Evolutionary conservation across 2,888 invertebrate species (phyloP), one percentile per base, ranked within the genome.

Genomic region (Dermolepida albohirtum): DNA sequence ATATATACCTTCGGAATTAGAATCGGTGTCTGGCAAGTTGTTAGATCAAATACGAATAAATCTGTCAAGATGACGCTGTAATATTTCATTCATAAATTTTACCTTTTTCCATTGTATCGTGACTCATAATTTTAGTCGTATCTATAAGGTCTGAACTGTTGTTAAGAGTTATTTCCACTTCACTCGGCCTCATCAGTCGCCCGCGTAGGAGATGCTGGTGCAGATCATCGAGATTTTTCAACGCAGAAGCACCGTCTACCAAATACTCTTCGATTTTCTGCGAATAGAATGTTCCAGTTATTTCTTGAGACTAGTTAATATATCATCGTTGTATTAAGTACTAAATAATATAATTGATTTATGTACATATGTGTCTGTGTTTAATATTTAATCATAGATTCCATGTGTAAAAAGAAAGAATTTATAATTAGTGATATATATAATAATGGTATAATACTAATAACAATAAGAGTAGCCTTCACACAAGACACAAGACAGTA

Each of bases 221-320:
- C 54, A 91, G 84, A 74, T 87, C 86, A 69, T 89, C 88, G 80
- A 92, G 85, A 78, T 89, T 88, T 41, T 84, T 82, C 29, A 89
- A 80, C 0, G 88, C 87, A 47, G 86, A 83, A 62, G 86, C 85
- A 64, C 89, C 87, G 74, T 89, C 89, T 70, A 85, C 86, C 73
- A 86, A 84, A 77, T 90, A 92, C 75, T 89, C 88, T 77, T 92
- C 92, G 65, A 90, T 87, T 80, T 87, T 87, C 92, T 92, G 79
- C 10, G 72, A 71, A 67, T 14, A 66, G 63, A 55, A 55, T 17
- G 22, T 17, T 17, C 17, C 22, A 39, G 54, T 54, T 54, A 52
- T 54, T 7, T 5, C 34, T 34, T 34, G 34, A 10, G 34, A 7
- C 34, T 34, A 5, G 8, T 34, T 34, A 1, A 34, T 29, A 34